Base-by-base conservation (phyloP, 2,113 vertebrate species). In the Stictonetta naevosa region DNA sequence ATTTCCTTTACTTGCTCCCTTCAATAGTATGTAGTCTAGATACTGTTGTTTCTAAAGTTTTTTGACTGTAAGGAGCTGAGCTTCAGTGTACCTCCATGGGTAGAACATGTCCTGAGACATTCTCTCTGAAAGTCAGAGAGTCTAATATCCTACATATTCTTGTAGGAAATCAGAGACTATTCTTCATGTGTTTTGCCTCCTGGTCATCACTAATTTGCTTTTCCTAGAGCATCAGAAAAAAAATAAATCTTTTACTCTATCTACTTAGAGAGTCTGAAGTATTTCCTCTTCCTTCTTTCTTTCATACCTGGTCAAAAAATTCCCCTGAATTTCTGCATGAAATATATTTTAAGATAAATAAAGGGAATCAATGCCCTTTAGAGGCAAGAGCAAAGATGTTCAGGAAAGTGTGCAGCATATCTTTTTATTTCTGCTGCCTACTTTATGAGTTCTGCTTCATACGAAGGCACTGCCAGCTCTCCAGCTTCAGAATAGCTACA, bases 61-160 rank as follows among this genome's bases (percentile, higher is more conserved):
- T 84, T 26, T 77, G 25, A 23, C 26, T 68, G 13, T 15, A 50
- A 33, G 23, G 17, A 60, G 5, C 12, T 88, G 44, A 91, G 38
- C 13, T 46, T 73, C 40, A 21, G 13, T 60, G 11, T 71, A 31
- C 4, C 15, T 69, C 31, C 25, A 66, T 62, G 28, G 12, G 31
- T 7, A 44, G 67, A 16, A 4, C 58, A 40, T 40, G 13, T 28
- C 75, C 20, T 13, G 36, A 83, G 20, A 20, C 7, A 4, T 72
- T 67, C 17, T 42, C 8, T 66, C 33, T 15, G 59, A 20, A 83
- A 53, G 25, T 78, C 44, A 21, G 26, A 58, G 56, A n/a, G 13
- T 48, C n/a, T 48, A n/a, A 33, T 0, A 0, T 59, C 22, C 8
- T 71, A 20, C 12, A 8, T 7, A 28, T 20, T 31, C 18, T 53